phyloP scores from a whole-genome alignment of 1,140 invertebrate genomes.

The Pachypsylla venusta region DNA sequence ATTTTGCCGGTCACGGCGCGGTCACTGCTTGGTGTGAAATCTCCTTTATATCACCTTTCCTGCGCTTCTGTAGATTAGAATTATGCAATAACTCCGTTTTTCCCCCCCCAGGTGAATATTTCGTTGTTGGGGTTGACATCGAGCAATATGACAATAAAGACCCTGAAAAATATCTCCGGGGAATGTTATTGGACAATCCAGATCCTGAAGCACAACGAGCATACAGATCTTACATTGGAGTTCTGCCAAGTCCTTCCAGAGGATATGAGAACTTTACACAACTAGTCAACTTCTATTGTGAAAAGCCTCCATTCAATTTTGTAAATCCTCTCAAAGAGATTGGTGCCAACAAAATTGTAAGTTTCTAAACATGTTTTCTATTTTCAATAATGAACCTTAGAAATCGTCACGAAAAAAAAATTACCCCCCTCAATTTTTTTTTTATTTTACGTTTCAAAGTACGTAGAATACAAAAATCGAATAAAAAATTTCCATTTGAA shows the following conservation, averaged over 20 bases:
- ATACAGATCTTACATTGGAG: slow-evolving; percentile 57
- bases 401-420: too few species aligned
- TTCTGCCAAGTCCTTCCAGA: slow-evolving; percentile 45
- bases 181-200: slow-evolving; percentile 46
- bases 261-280: slow-evolving; percentile 57
- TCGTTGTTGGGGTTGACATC: slow-evolving; percentile 77
- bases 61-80: too few species aligned
- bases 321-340: slow-evolving; percentile 46
- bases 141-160: slow-evolving; percentile 64
- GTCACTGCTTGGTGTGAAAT: neutral
- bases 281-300: slow-evolving; percentile 60
- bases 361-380: too few species aligned
- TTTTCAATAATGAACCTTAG: too few species aligned
- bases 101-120: slow-evolving; percentile 59
- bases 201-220: slow-evolving; percentile 38
- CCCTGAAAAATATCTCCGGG: slow-evolving; percentile 57
- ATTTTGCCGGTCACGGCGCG: too few species aligned
- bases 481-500: too few species aligned
- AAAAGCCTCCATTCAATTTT: slow-evolving; percentile 70
- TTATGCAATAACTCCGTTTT: too few species aligned
- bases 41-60: too few species aligned
- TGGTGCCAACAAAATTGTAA: slow-evolving; percentile 7
- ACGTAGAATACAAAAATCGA: too few species aligned
- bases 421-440: too few species aligned
- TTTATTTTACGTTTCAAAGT: too few species aligned